A percentile compares a stretch with the other conserved stretches of the same genome.
Evolutionary conservation across 2,888 invertebrate genomes (phyloP).

Genomic region (Ashinkailepas kermadecensis): DNA sequence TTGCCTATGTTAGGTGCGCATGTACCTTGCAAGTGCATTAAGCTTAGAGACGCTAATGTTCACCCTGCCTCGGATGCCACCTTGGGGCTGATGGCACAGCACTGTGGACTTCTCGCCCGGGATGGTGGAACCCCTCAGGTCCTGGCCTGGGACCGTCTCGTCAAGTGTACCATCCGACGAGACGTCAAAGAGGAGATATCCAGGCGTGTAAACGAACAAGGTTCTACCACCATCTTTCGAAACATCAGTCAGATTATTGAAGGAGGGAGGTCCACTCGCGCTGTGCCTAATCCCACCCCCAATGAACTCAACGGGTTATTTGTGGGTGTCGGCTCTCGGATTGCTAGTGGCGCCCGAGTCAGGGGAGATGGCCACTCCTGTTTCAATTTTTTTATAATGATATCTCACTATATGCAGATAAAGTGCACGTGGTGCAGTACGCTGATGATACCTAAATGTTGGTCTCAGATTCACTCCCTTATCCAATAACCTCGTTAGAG

Average conservation of each 20-base stretch:
- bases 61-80: not conserved
- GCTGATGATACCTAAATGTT: not conserved
- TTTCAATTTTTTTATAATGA: not conserved
- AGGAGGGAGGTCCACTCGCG: not conserved
- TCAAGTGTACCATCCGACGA: not conserved
- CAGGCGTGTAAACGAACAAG: not conserved
- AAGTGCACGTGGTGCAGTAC: not conserved
- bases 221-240: not conserved
- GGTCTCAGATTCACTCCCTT: not conserved
- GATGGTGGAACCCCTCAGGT: not conserved
- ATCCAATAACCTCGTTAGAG: not conserved
- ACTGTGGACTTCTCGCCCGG: not conserved
- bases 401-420: not conserved
- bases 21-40: too few relatives aligned
- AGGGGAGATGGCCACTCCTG: not conserved
- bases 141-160: not conserved
- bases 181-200: not conserved
- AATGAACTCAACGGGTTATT: not conserved
- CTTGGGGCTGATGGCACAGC: not conserved
- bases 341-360: not conserved
- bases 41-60: too few relatives aligned
- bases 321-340: not conserved
- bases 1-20: too few relatives aligned
- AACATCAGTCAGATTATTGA: not conserved
- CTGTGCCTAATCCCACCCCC: not conserved